Percentiles rank a stretch among this genome's conserved stretches.
Conservation (phyloP, 2,797 vertebrate species). For the Urocyon cinereoargenteus region DNA sequence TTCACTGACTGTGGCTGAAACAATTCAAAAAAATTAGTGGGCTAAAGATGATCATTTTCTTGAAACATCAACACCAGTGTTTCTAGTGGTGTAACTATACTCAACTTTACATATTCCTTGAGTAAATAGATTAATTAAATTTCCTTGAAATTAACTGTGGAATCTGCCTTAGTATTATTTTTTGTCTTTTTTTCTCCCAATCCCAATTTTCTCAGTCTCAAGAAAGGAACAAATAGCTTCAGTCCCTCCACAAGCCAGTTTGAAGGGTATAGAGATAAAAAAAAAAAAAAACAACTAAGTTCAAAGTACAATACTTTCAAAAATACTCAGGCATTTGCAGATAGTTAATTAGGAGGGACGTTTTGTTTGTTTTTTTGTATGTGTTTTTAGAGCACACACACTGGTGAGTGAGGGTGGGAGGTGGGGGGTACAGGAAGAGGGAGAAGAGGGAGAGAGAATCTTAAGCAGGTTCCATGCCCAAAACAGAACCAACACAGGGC, state of each 20-base stretch:
- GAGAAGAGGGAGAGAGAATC: no score
- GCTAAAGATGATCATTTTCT: not conserved
- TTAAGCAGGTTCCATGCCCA: no score
- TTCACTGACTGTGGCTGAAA: constrained; percentile 97
- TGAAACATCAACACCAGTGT: not conserved
- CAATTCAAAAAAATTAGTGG: constrained; percentile 41
- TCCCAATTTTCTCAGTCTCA: not conserved
- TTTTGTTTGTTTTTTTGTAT: no score
- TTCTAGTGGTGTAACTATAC: not conserved
- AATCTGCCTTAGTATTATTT: not conserved
- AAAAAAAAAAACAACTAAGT: not conserved
- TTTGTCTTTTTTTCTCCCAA: not conserved
- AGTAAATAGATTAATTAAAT: not conserved
- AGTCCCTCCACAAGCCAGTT: not conserved
- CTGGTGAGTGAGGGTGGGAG: no score
- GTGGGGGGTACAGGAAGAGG: no score
- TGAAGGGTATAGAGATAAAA: not conserved
- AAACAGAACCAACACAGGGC: not conserved
- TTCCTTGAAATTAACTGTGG: not conserved
- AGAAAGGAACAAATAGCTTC: not conserved
- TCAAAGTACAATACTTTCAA: not conserved
- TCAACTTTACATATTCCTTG: not conserved
- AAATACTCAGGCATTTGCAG: not conserved
- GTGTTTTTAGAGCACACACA: no score
- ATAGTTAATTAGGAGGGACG: not conserved